Evolutionary conservation across 2,797 vertebrate genomes (phyloP).

Genomic region (Gallinago stenura): DNA sequence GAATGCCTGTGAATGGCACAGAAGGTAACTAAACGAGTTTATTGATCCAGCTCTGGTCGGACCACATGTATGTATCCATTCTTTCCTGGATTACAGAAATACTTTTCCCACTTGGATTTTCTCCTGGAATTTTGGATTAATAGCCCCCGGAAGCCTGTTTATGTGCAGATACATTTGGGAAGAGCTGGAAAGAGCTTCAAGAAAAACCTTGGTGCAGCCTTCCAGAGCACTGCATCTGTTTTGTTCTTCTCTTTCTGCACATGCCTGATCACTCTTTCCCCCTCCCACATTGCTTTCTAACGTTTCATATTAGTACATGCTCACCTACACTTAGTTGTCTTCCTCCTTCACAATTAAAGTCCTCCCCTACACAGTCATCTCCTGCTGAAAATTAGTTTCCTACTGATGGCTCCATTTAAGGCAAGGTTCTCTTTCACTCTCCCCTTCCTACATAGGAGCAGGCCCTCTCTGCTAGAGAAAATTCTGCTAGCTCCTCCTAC

Average conservation of each 20-base stretch:
- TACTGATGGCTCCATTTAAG: constrained; percentile 11
- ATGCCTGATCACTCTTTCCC: not conserved
- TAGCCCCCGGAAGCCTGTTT: not conserved
- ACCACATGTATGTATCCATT: not conserved
- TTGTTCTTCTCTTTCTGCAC: not conserved
- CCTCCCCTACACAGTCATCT: not conserved
- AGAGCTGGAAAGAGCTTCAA: constrained; percentile 29
- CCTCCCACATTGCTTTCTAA: not conserved
- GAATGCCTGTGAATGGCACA: not conserved
- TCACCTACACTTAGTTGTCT: not conserved
- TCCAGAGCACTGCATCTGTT: not conserved
- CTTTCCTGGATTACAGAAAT: constrained; percentile 26
- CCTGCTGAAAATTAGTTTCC: constrained; percentile 20
- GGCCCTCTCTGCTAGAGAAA: not conserved
- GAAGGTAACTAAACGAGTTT: not conserved
- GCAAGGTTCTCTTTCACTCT: not conserved
- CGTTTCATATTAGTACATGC: not conserved
- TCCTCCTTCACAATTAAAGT: not conserved
- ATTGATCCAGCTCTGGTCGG: not conserved
- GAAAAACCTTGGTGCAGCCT: not conserved
- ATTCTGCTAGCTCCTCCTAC: not conserved
- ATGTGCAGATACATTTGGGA: constrained; percentile 25
- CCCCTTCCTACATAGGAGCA: not conserved
- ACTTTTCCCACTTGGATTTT: constrained; percentile 35
- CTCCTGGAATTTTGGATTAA: constrained; percentile 39